Evolutionary conservation across 1,140 invertebrate genomes (phyloP).

Genomic region (Ctenoplectra terminalis): DNA sequence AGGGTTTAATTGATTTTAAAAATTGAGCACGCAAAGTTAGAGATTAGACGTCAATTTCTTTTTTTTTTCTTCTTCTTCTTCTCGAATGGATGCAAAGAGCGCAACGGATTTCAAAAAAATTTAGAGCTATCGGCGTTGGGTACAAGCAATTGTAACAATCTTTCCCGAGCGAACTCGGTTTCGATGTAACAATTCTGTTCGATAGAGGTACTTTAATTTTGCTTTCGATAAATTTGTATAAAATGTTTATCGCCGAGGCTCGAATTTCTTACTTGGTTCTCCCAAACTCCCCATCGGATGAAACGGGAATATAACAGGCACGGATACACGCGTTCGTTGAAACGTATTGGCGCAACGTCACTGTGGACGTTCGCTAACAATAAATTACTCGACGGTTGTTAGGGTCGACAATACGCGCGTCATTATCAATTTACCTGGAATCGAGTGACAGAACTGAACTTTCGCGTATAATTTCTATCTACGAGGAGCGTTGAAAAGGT

Average conservation of each 20-base stretch:
- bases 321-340: neutral
- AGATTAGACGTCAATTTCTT: no score
- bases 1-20: no score
- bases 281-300: no score
- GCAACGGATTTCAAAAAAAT: no score
- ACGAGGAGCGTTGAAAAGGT: slow-evolving; percentile 27
- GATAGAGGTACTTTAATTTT: no score
- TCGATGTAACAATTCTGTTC: neutral
- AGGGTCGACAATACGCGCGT: slow-evolving; percentile 24
- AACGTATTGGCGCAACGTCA: slow-evolving; percentile 27
- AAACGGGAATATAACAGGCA: neutral
- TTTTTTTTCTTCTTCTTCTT: no score
- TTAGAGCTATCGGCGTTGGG: no score
- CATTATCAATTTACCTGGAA: slow-evolving; percentile 54
- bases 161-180: no score
- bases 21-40: no score
- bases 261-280: slow-evolving; percentile 25
- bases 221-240: neutral
- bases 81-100: no score
- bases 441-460: slow-evolving; percentile 41
- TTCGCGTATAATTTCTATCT: slow-evolving; percentile 63
- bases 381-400: slow-evolving; percentile 63
- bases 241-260: neutral
- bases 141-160: no score
- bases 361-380: slow-evolving; percentile 20